Percentiles rank a stretch among this genome's conserved stretches.
phyloP scores from a whole-genome alignment of 2,888 invertebrate genomes.

The Epirrhoe tristata region DNA sequence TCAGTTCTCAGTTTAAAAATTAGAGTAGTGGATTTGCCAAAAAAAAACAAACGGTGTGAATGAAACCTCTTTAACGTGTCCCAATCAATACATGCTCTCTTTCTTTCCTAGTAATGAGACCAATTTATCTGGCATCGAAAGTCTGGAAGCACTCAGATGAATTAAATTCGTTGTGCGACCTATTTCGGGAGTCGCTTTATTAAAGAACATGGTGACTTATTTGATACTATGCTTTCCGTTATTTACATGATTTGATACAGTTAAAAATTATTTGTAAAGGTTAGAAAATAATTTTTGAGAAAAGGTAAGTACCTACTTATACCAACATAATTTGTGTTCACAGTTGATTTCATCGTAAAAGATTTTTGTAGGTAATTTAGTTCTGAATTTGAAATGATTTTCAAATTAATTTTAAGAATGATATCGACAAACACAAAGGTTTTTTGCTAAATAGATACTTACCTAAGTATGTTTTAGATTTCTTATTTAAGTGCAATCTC shows the following conservation, averaged over 20 bases:
- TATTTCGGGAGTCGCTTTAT: conserved; percentile 37
- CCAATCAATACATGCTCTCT: conserved; percentile 52
- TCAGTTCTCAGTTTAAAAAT: no score
- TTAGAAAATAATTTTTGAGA: no score
- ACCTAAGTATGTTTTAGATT: no score
- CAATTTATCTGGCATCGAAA: conserved; percentile 67
- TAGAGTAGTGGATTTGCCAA: no score
- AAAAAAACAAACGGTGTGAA: conserved; percentile 47
- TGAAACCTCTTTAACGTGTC: conserved; percentile 49
- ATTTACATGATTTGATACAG: not conserved
- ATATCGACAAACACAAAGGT: no score
- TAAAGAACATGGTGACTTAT: conserved; percentile 36
- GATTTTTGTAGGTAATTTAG: not conserved
- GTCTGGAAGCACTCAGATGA: conserved; percentile 58
- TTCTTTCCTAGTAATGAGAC: conserved; percentile 65
- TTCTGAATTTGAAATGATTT: no score
- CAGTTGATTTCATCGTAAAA: not conserved
- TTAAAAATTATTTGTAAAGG: not conserved
- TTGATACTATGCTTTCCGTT: conserved; percentile 11
- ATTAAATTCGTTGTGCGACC: conserved; percentile 62
- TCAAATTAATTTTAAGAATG: no score
- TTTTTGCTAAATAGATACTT: no score
- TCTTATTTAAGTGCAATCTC: no score
- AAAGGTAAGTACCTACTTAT: no score
- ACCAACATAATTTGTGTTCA: no score